Evolutionary conservation across 2,113 vertebrate genomes (phyloP).

Genomic region (Eubucco bourcierii): DNA sequence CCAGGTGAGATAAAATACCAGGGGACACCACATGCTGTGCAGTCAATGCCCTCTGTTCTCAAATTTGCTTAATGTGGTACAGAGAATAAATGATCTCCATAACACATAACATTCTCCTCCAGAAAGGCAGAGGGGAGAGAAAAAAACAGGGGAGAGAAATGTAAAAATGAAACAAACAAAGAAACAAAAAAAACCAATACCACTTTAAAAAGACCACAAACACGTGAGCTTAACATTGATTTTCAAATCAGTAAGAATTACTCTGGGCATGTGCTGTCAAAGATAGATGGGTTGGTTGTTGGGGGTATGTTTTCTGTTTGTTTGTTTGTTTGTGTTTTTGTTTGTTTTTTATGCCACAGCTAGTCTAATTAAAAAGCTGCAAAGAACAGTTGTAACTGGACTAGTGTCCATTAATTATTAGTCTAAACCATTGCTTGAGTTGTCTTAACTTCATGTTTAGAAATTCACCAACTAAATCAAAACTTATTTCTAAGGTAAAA

Average conservation of each 20-base stretch:
- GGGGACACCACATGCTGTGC: neutral
- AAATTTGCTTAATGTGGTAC: neutral
- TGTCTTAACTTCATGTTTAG: constrained; percentile 21
- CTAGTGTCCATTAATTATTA: neutral
- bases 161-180: neutral
- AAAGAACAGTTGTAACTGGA: neutral
- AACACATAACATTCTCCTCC: neutral
- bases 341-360: neutral
- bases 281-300: neutral
- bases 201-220: neutral
- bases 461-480: constrained; percentile 34
- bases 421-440: neutral
- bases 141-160: neutral
- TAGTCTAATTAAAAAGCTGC: neutral
- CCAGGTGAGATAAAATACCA: neutral
- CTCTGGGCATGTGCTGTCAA: neutral
- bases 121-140: neutral
- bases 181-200: neutral
- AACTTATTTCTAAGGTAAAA: neutral
- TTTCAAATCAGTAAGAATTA: constrained; percentile 5
- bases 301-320: no score
- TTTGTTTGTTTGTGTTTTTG: no score
- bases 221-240: neutral
- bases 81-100: neutral
- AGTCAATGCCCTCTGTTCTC: neutral